A percentile compares a stretch with the other conserved stretches of the same genome.
Evolutionary conservation across 2,888 invertebrate genomes (phyloP).

Genomic region (Machimus rusticus): DNA sequence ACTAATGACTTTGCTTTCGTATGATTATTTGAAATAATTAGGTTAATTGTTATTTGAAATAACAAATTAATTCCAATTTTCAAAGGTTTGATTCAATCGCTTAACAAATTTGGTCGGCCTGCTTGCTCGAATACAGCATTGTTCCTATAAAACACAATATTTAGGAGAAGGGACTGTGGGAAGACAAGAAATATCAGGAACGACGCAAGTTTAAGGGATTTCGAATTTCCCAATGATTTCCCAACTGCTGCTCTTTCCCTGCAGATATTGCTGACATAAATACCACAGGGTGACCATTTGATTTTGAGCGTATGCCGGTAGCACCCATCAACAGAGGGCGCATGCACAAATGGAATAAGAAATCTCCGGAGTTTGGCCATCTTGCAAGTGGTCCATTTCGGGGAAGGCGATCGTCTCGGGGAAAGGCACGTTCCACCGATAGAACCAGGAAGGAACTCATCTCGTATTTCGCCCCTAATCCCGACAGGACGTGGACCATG

Average conservation of each 20-base stretch:
- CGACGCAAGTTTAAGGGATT: background rate
- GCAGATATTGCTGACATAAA: background rate
- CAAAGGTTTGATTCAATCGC: too few relatives aligned
- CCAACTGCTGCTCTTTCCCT: background rate
- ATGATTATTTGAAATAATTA: too few relatives aligned
- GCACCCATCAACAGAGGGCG: too few relatives aligned
- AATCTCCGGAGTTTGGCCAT: background rate
- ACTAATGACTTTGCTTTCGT: too few relatives aligned
- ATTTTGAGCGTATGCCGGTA: too few relatives aligned
- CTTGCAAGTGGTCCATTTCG: background rate
- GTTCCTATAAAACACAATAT: background rate
- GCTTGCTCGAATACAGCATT: background rate
- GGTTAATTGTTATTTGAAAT: too few relatives aligned
- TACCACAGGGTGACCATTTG: background rate
- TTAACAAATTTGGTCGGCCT: too few relatives aligned
- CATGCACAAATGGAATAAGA: too few relatives aligned
- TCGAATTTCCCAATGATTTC: background rate
- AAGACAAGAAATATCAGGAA: background rate
- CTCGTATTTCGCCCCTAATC: conserved; percentile 12
- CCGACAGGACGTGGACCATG: background rate
- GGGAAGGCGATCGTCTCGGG: background rate
- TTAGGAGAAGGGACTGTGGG: background rate
- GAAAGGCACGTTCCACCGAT: conserved; percentile 16
- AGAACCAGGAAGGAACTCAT: background rate
- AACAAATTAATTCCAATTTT: too few relatives aligned